Conservation (phyloP, 2,797 vertebrate genomes). For the Bufotes viridis region DNA sequence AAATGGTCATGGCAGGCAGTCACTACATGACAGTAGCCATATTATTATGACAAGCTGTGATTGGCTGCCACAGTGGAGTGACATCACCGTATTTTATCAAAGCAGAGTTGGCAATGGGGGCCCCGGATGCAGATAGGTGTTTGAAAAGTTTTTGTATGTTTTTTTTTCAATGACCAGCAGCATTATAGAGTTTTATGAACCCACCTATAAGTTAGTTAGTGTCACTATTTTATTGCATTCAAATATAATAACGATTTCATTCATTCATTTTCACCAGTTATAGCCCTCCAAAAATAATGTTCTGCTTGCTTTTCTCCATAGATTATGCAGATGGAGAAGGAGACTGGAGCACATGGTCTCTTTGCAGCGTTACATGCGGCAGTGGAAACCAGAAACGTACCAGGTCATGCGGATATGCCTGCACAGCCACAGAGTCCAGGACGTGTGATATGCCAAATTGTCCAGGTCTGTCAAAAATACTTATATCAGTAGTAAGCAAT, state of each 20-base stretch:
- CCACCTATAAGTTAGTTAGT: background rate
- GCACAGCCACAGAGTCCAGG: slow-evolving; percentile 91
- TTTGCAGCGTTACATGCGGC: slow-evolving; percentile 90
- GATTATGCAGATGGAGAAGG: slow-evolving; percentile 92
- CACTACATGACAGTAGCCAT: background rate
- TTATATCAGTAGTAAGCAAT: background rate
- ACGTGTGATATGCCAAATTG: slow-evolving; percentile 91
- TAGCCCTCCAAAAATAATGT: too few relatives aligned
- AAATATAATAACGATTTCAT: background rate
- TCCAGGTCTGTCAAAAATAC: slow-evolving; percentile 78
- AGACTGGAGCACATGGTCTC: slow-evolving; percentile 93
- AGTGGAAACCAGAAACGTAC: slow-evolving; percentile 93
- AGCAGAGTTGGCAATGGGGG: too few relatives aligned
- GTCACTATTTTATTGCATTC: background rate
- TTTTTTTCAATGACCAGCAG: too few relatives aligned
- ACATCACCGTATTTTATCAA: too few relatives aligned
- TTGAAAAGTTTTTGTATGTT: too few relatives aligned
- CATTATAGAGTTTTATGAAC: too few relatives aligned
- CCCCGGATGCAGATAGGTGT: too few relatives aligned
- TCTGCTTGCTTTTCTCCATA: slow-evolving; percentile 62
- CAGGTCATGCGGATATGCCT: slow-evolving; percentile 90
- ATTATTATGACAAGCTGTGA: background rate
- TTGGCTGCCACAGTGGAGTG: background rate
- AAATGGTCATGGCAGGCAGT: background rate
- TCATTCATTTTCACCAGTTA: background rate